A percentile compares a stretch with the other conserved stretches of the same genome.
Evolutionary conservation across 2,888 invertebrate species (phyloP).

Genomic region (Agrotis segetum): DNA sequence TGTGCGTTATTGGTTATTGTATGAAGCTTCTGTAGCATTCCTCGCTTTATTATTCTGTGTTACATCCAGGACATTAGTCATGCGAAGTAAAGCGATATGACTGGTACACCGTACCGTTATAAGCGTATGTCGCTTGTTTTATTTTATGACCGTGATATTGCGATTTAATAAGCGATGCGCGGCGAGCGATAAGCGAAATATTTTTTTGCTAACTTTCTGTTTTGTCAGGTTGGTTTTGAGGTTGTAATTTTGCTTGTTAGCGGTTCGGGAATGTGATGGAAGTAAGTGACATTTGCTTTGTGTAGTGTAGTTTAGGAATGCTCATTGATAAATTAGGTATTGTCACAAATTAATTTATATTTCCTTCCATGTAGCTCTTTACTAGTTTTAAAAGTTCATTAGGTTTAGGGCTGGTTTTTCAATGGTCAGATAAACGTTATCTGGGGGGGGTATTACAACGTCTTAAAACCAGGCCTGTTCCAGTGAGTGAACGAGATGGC

Average conservation of each 20-base stretch:
- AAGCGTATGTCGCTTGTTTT: constrained; percentile 55
- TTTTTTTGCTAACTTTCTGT: constrained; percentile 30
- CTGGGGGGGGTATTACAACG: too few relatives aligned
- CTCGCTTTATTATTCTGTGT: constrained; percentile 44
- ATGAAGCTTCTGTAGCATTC: not conserved
- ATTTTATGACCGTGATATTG: constrained; percentile 62
- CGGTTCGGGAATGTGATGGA: not conserved
- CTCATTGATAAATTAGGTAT: not conserved
- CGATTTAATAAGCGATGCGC: constrained; percentile 63
- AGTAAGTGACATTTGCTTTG: not conserved
- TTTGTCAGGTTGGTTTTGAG: constrained; percentile 12
- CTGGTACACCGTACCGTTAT: constrained; percentile 66
- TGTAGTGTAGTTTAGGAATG: not conserved
- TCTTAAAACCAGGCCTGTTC: too few relatives aligned
- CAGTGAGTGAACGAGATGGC: too few relatives aligned
- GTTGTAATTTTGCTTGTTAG: constrained; percentile 26
- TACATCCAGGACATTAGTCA: constrained; percentile 52
- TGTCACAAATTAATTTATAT: not conserved
- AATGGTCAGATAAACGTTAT: too few relatives aligned
- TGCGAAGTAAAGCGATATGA: constrained; percentile 60
- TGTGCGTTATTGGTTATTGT: not conserved
- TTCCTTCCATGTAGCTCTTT: not conserved
- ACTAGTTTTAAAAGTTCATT: not conserved
- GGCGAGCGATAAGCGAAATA: constrained; percentile 43
- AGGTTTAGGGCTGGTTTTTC: too few relatives aligned